Evolutionary conservation across 2,888 invertebrate genomes (phyloP), one percentile per base, ranked within the genome.

Genomic region (Melanophora roralis): DNA sequence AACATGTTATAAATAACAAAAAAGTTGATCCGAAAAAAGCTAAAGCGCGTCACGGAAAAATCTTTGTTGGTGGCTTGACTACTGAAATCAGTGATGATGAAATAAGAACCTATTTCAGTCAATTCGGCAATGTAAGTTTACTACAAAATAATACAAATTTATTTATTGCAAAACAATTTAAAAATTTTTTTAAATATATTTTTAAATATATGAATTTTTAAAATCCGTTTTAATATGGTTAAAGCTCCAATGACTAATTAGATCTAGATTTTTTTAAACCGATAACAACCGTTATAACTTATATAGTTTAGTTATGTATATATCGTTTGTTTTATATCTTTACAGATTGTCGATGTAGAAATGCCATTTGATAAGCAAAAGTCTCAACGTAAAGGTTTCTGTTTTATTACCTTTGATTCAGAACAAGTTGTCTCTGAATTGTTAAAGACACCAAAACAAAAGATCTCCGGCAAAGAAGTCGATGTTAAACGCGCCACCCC

Each of bases 311-410:
- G 3, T 5, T 27, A 27, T 5, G 27, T 6, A 27, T 5, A 27
- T 40, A 60, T 65, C 32, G 53, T 7, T 51, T n/a, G 45, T 19
- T 27, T 12, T 68, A 75, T 60, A 60, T 23, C 38, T 38, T 91
- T 91, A 14, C 89, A 98, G 97, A 96, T 98, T 86, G 94, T 97
- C 81, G 97, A 98, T 86, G 94, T 98, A 74, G 98, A 98, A 91
- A 95, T 98, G 94, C 98, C 98, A 76, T 98, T 96, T 87, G 98
- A 98, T 90, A 98, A 98, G 91, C 95, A 95, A 89, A 98, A 98
- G 93, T 97, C 97, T 90, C 97, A 97, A 90, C 94, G 98, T 86
- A 96, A 98, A 92, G 97, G 96, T 80, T 98, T 98, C 92, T 98
- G 98, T 89, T 98, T 98, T 90, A 97, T 98, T 89, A 98, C 98